Base-by-base conservation (phyloP, 2,888 invertebrate genomes). In the Agrochola lota region DNA sequence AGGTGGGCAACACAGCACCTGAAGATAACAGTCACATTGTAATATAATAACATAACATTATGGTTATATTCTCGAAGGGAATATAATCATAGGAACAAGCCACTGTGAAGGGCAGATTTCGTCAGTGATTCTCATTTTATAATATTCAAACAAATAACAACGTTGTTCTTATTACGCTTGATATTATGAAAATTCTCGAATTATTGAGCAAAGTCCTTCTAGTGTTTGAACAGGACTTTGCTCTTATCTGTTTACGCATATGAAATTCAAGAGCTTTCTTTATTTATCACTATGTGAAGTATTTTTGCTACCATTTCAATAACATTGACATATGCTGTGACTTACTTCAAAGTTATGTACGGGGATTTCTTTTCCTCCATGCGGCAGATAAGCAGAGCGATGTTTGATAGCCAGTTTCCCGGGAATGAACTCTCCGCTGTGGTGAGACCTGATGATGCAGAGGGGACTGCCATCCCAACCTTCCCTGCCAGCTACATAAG, bases 321-420 rank as follows among this genome's bases (percentile, higher is more conserved):
- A 26, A 23, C 23, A 49, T 55, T 43, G 0, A 49, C 8, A 9
- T 11, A 40, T 30, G 12, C 1, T 20, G 49, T 15, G 9, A 63
- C 78, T 85, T 87, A 96, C 97, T 94, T 97, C 96, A 90, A 97
- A 95, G 79, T 95, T 95, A 84, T 95, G 94, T 2, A 97, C 95
- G 20, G 95, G 93, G 5, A 96, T 84, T 91, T 97, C 97, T 85
- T 89, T 93, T 0, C 95, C 95, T 2, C 88, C 91, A 71, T 94
- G 91, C 0, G 96, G 93, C 43, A 97, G 90, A 75, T 93, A 96
- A 0, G 97, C 96, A 0, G 93, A 85, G 15, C 92, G 91, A 84
- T 95, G 95, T 73, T 94, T 95, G 60, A 95, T 89, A 9, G 95
- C 94, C 35, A 97, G 89, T 80, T 97, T 97, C 4, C 97, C 97